Evolutionary conservation across 2,888 invertebrate genomes (phyloP).

Genomic region (Hanleya hanleyi): DNA sequence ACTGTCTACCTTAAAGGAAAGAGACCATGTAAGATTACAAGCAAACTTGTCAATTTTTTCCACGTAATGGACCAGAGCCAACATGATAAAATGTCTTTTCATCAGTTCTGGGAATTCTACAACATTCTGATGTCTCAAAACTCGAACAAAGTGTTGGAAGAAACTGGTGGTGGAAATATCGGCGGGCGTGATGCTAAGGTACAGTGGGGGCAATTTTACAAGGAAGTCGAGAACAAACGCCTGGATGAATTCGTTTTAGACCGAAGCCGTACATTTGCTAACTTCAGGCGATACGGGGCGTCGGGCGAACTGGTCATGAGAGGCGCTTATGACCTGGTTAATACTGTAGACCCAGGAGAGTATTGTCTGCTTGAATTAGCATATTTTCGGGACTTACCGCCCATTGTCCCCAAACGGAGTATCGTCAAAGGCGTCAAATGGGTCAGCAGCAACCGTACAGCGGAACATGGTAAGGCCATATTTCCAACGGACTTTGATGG

Average conservation of each 20-base stretch:
- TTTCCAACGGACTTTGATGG: constrained; percentile 37
- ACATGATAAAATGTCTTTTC: constrained; percentile 28
- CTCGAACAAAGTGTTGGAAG: not conserved
- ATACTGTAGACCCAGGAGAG: constrained; percentile 35
- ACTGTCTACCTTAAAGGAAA: too few species aligned
- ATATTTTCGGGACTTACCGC: constrained; percentile 35
- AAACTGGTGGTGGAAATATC: not conserved
- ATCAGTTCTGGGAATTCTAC: constrained; percentile 31
- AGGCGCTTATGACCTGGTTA: constrained; percentile 38
- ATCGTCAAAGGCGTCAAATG: constrained; percentile 36
- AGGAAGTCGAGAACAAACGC: constrained; percentile 25
- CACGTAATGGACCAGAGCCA: constrained; percentile 20
- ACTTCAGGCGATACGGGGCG: constrained; percentile 33
- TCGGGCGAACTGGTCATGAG: constrained; percentile 38
- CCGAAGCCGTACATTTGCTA: constrained; percentile 38
- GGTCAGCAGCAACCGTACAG: constrained; percentile 22
- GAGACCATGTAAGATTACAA: too few species aligned
- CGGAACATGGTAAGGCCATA: constrained; percentile 31
- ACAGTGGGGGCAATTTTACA: constrained; percentile 13
- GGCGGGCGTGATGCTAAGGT: constrained; percentile 12
- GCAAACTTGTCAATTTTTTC: constrained; percentile 29
- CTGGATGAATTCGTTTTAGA: constrained; percentile 29
- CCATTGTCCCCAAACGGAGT: constrained; percentile 32
- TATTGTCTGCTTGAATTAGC: constrained; percentile 38
- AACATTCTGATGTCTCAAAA: constrained; percentile 6